phyloP scores from a whole-genome alignment of 2,888 invertebrate species.

The Cryptosula pallasiana region DNA sequence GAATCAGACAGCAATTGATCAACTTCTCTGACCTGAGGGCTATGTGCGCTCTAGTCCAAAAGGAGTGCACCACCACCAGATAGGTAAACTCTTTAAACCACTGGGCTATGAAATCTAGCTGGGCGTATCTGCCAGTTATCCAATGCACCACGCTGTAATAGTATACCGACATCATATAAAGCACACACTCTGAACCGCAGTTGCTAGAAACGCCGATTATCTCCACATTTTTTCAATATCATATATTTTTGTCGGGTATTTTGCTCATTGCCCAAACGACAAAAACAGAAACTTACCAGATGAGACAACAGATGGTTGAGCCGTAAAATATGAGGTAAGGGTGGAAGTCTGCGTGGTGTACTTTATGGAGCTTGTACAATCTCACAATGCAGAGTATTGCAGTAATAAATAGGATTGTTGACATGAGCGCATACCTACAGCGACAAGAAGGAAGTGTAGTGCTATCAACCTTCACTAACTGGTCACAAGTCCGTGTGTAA shows the following conservation, averaged over 20 bases:
- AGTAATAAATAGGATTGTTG: conserved; percentile 53
- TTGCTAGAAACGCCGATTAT: no score
- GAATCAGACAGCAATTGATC: conserved; percentile 50
- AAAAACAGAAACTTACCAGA: conserved; percentile 56
- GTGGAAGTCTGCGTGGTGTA: conserved; percentile 56
- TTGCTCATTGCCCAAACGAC: no score
- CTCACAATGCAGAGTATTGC: conserved; percentile 51
- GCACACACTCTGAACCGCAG: no score
- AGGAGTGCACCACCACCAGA: conserved; percentile 56
- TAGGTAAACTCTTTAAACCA: conserved; percentile 57
- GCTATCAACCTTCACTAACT: no score
- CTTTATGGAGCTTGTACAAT: conserved; percentile 54
- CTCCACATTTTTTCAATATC: no score
- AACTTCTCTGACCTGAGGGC: conserved; percentile 54
- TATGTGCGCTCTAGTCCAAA: conserved; percentile 57
- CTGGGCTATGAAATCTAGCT: conserved; percentile 56
- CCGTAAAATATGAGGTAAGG: conserved; percentile 58
- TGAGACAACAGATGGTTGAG: conserved; percentile 55
- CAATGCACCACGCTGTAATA: conserved; percentile 55
- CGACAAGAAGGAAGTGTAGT: no score
- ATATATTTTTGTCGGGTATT: no score
- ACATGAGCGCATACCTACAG: conserved; percentile 52
- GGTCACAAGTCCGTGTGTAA: no score
- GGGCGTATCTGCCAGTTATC: conserved; percentile 53
- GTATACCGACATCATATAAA: no score